These are phyloP conservation scores for Papilio helenus DNA, from an alignment of 1,140 invertebrate genomes.

Conservation along the genomic window DNA sequence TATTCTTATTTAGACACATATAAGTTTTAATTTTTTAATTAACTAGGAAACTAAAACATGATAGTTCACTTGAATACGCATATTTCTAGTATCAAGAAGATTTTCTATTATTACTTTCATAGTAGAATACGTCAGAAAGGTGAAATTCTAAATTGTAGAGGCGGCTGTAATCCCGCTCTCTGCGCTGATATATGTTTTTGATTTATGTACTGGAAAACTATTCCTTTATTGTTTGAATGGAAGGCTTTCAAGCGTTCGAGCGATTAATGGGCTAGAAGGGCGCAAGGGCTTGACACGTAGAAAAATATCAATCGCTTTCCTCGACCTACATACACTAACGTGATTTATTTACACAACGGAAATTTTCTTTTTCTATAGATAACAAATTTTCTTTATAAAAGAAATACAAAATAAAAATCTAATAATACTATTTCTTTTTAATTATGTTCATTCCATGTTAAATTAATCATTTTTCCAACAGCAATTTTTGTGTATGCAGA, in stretches of 20 bases:
- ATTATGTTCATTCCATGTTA: not conserved
- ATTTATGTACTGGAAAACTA: conserved; percentile 36
- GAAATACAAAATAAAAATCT: conserved; percentile 3
- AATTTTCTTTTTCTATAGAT: not conserved
- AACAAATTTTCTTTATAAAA: conserved; percentile 7
- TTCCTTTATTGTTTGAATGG: conserved; percentile 36
- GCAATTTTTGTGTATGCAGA: no score
- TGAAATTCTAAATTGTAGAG: conserved; percentile 1
- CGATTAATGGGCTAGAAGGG: conserved; percentile 28
- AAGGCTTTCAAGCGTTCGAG: conserved; percentile 33
- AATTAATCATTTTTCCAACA: no score
- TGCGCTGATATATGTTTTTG: conserved; percentile 20
- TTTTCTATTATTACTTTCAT: no score
- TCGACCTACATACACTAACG: conserved; percentile 23
- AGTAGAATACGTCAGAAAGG: not conserved
- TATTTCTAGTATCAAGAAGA: no score
- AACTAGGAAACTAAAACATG: no score
- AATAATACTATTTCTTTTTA: not conserved
- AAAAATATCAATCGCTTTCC: conserved; percentile 34
- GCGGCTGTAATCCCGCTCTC: conserved; percentile 1
- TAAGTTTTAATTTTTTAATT: no score
- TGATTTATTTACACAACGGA: conserved; percentile 22
- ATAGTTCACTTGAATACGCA: no score
- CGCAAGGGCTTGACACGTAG: conserved; percentile 27
- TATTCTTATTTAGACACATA: no score